Percentiles rank a stretch among this genome's conserved stretches.
Conservation (phyloP, 2,113 vertebrate genomes). For the Embiotoca jacksoni region DNA sequence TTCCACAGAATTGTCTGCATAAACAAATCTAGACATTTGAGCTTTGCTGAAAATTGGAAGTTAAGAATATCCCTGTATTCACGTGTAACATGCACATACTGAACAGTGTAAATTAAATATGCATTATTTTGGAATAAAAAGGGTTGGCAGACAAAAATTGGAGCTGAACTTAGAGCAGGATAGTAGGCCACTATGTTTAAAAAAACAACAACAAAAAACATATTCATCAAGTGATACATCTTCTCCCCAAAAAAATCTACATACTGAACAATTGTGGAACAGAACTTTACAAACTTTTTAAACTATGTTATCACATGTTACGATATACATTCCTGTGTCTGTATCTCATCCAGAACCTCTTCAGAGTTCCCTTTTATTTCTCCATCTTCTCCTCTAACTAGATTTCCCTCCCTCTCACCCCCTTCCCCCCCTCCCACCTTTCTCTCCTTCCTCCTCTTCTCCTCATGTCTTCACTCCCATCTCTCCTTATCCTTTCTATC, state of each 20-base stretch:
- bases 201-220: background rate
- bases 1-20: too few species aligned
- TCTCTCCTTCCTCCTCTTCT: constrained; percentile 13
- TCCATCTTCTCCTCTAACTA: constrained; percentile 53
- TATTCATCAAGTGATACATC: background rate
- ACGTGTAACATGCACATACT: background rate
- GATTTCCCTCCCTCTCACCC: constrained; percentile 29
- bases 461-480: constrained; percentile 19
- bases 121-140: background rate
- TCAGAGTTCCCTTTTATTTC: constrained; percentile 16
- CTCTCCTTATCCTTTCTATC: constrained; percentile 8
- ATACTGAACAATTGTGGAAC: background rate
- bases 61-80: background rate
- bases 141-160: background rate
- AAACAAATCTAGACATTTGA: too few species aligned
- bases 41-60: too few species aligned
- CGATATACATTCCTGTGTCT: constrained; percentile 10
- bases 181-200: background rate
- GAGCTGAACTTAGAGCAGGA: background rate
- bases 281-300: constrained; percentile 22
- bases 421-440: constrained; percentile 17
- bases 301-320: constrained; percentile 11
- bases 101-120: background rate
- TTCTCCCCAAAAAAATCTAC: background rate
- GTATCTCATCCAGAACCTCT: constrained; percentile 15